Base-by-base conservation (phyloP, 1,140 invertebrate genomes). In the Drosophila pachea region DNA sequence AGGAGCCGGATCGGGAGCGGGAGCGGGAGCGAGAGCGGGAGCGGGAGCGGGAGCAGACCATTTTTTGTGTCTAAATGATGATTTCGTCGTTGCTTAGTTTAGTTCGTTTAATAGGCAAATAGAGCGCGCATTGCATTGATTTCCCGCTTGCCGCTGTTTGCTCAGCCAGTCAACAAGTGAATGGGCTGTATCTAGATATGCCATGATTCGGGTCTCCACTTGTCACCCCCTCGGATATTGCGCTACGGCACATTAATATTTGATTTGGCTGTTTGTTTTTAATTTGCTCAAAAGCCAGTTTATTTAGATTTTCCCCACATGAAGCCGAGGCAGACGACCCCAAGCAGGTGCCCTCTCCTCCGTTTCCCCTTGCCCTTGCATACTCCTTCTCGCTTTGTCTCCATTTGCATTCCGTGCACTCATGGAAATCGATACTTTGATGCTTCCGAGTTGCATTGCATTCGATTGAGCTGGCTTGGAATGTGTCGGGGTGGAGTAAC, bases 231-330 rank as follows among this genome's bases (percentile, higher is more conserved):
- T 48, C 45, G 62, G 16, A 55, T 45, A 53, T 65, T 62, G 68
- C 76, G 72, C 67, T 65, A 59, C 68, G 74, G 76, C 40, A 68
- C 76, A 73, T 84, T 79, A 84, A 84, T 84, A 76, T 84, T 84
- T 84, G 81, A 84, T 61, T 78, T 84, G 64, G 66, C 62, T 84
- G 79, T 83, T 83, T 83, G 79, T 79, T 84, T 84, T 84, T 84
- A 78, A 84, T 84, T 79, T 84, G 55, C 73, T 74, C 66, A 22
- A 79, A 71, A 69, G 76, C 76, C 71, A 79, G 79, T 84, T 67
- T 84, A 68, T 71, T 67, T 71, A 73, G 76, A 76, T 53, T 62
- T 45, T 60, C 42, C 56, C 42, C 63, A 64, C 29, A 43, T 54
- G 64, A 65, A 47, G 29, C 22, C 22, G 22, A 22, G 22, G 22